Base-by-base conservation (phyloP, 2,113 vertebrate species). In the Tricholaema leucomelas region DNA sequence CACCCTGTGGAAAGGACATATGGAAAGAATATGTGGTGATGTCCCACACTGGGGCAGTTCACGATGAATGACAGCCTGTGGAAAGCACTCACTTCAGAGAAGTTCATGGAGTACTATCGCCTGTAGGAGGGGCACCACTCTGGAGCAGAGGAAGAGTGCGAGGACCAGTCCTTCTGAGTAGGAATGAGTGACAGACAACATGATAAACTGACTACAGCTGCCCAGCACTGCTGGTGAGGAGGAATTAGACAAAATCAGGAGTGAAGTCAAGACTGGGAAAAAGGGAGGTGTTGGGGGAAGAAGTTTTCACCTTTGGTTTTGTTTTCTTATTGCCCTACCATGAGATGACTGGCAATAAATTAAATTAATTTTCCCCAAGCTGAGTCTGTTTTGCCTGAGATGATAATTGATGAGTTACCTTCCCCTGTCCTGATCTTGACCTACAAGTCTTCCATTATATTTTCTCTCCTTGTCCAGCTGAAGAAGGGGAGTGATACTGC, bases 241-340 rank as follows among this genome's bases (percentile, higher is more conserved):
- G 11, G 17, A 78, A 2, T 12, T 17, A 31, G 24, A 69, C 10
- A 55, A 64, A 69, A 23, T 8, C 2, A 1, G 12, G 46, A 33
- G 28, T 6, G 0, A 31, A 67, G n/a, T 17, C 15, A 6, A 86
- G 5, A 28, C 3, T 0, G 2, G 38, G 31, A 42, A 80, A 35
- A 66, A 50, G 11, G 8, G 9, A 79, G 1, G 6, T 6, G 3
- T 38, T 10, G 5, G 11, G 33, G 27, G 9, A n/a, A 30, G 6
- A 8, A 31, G 12, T 54, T 75, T 67, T 16, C 59, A 42, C 24
- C 19, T 42, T 40, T 33, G 2, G 2, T 15, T 42, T 42, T 42
- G 19, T 35, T 58, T 65, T 59, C 15, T 50, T 4, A 52, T 76
- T 50, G 19, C 12, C 6, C 8, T 55, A 6, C 33, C 58, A 28